These are phyloP conservation scores for Dolichallabes microphthalmus DNA, from an alignment of 2,113 vertebrate genomes.

Conservation along the genomic window DNA sequence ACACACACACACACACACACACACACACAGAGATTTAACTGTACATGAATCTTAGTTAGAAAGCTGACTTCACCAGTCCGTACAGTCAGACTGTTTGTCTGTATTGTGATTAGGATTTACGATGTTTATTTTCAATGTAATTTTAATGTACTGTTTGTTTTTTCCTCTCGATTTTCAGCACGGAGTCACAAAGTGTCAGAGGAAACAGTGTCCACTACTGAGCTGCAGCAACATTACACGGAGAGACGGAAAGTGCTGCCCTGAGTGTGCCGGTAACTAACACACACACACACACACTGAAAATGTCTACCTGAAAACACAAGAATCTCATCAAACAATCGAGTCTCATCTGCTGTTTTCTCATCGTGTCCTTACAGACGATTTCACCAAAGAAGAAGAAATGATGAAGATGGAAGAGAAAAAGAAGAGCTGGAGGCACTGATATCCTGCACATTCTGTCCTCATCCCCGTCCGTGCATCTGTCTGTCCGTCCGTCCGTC, in stretches of 20 bases:
- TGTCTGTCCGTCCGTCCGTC: neutral
- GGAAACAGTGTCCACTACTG: conserved; percentile 78
- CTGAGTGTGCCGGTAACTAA: conserved; percentile 77
- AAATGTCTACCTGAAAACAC: neutral
- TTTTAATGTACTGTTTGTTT: neutral
- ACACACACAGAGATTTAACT: neutral
- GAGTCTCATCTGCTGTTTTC: neutral
- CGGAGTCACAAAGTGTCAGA: conserved; percentile 84
- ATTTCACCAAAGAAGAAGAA: conserved; percentile 62
- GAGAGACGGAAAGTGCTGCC: conserved; percentile 76
- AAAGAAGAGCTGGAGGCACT: conserved; percentile 67
- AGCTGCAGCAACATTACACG: conserved; percentile 71
- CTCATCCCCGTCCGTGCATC: neutral
- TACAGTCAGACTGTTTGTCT: neutral
- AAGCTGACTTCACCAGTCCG: neutral
- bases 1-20: no score
- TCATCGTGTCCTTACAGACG: conserved; percentile 44
- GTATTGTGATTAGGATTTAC: neutral
- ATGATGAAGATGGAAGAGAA: conserved; percentile 66
- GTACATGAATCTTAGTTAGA: neutral
- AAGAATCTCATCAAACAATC: neutral
- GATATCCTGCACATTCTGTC: conserved; percentile 37
- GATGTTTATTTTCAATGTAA: neutral
- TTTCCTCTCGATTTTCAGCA: conserved; percentile 66
- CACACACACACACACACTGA: conserved; percentile 26